These are phyloP conservation scores for Platygyra sinensis DNA, from an alignment of 64 coral and sea anemone species.

Conservation along the genomic window DNA sequence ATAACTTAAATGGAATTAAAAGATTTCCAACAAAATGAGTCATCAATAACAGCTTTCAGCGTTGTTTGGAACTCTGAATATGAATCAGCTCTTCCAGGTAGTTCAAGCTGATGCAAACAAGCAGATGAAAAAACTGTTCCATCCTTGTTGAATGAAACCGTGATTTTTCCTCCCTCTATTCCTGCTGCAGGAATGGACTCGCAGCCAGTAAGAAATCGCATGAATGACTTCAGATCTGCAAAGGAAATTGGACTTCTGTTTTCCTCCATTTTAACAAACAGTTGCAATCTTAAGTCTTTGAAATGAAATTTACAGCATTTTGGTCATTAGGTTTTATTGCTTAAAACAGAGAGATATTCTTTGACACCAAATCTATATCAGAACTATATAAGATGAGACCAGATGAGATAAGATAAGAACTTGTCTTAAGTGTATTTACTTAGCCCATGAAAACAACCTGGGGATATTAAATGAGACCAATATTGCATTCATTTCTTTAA, in stretches of 20 bases:
- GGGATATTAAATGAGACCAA: conserved; percentile 33
- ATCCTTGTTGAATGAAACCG: too few relatives aligned
- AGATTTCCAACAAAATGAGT: too few relatives aligned
- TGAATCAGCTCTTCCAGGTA: conserved; percentile 40
- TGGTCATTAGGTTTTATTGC: too few relatives aligned
- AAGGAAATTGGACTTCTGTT: too few relatives aligned
- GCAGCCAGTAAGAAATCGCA: conserved; percentile 42
- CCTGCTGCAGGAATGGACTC: conserved; percentile 41
- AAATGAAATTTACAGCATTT: too few relatives aligned
- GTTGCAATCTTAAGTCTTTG: too few relatives aligned
- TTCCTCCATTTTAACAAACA: too few relatives aligned
- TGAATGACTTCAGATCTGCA: conserved; percentile 31
- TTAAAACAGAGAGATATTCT: too few relatives aligned
- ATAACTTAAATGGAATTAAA: too few relatives aligned
- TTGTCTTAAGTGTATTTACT: conserved; percentile 28
- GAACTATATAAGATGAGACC: conserved; percentile 29
- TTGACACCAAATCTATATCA: conserved; percentile 15
- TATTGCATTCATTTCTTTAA: too few relatives aligned
- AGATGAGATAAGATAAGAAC: conserved; percentile 30
- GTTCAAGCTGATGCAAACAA: conserved; percentile 48
- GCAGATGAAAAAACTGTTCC: too few relatives aligned
- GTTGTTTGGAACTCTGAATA: conserved; percentile 22
- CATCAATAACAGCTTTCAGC: too few relatives aligned
- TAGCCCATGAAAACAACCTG: conserved; percentile 15
- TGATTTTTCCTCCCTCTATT: conserved; percentile 19